These are phyloP conservation scores for Sebastes fasciatus DNA, from an alignment of 2,113 vertebrate genomes.

Conservation along the genomic window DNA sequence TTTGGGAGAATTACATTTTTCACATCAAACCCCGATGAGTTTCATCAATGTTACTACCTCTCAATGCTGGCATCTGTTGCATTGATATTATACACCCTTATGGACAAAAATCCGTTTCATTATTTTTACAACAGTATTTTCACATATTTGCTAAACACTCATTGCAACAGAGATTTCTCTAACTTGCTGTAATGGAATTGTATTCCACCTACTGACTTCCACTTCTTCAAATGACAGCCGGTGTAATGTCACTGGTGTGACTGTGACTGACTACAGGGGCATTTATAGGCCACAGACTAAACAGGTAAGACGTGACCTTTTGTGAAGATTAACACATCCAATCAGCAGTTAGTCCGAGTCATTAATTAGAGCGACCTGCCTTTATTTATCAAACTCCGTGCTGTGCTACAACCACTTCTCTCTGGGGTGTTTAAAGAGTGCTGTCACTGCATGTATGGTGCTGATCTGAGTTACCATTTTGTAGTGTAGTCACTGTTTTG, in stretches of 20 bases:
- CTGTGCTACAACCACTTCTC: neutral
- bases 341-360: conserved; percentile 47
- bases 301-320: conserved; percentile 60
- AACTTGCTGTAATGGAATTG: neutral
- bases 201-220: neutral
- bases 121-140: neutral
- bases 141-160: neutral
- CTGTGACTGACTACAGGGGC: conserved; percentile 9
- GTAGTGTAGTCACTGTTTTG: neutral
- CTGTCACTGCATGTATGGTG: neutral
- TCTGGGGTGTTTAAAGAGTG: neutral
- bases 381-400: conserved; percentile 9
- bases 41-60: neutral
- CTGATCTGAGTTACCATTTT: too few species aligned
- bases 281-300: conserved; percentile 43
- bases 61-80: neutral
- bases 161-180: neutral
- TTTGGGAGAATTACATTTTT: conserved; percentile 25
- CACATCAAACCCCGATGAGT: conserved; percentile 1
- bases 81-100: conserved; percentile 4
- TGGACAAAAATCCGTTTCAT: neutral
- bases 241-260: conserved; percentile 2
- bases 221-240: neutral
- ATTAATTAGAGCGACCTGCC: conserved; percentile 40
- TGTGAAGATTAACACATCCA: conserved; percentile 59